Conservation (phyloP, 2,113 vertebrate genomes). For the Synchiropus splendidus region DNA sequence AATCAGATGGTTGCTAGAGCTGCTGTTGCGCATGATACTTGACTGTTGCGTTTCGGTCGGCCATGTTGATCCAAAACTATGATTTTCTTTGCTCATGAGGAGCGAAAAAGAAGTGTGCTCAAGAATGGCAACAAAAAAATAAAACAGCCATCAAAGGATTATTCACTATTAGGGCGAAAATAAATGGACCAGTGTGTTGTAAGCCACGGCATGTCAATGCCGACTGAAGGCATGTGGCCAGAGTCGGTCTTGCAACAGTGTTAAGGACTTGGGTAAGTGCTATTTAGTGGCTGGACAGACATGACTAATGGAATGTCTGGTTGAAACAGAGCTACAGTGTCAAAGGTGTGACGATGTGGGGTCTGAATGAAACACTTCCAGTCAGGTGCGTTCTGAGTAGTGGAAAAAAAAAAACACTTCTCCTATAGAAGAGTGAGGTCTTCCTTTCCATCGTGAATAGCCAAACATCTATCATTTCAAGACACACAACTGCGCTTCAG, state of each 20-base stretch:
- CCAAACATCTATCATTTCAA: no score
- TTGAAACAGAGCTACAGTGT: conserved; percentile 10
- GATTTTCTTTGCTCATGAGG: no score
- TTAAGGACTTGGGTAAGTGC: conserved; percentile 14
- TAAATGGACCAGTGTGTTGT: conserved; percentile 17
- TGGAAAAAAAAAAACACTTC: neutral
- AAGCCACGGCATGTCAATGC: conserved; percentile 19
- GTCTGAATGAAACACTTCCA: conserved; percentile 20
- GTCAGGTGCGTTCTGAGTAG: neutral
- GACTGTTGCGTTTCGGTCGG: no score
- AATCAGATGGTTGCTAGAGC: conserved; percentile 4
- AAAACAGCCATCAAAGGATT: no score
- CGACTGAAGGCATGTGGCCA: conserved; percentile 12
- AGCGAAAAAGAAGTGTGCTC: no score
- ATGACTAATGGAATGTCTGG: conserved; percentile 11
- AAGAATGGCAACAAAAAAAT: no score
- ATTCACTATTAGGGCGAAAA: neutral
- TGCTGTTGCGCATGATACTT: no score
- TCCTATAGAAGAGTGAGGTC: no score
- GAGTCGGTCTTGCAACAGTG: conserved; percentile 7
- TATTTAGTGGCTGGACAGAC: conserved; percentile 12
- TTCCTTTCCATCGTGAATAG: no score
- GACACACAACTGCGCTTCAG: no score
- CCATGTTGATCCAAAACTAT: no score
- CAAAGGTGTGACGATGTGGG: conserved; percentile 1